Evolutionary conservation across 2,113 vertebrate genomes (phyloP).

Genomic region (Phrynosoma platyrhinos): DNA sequence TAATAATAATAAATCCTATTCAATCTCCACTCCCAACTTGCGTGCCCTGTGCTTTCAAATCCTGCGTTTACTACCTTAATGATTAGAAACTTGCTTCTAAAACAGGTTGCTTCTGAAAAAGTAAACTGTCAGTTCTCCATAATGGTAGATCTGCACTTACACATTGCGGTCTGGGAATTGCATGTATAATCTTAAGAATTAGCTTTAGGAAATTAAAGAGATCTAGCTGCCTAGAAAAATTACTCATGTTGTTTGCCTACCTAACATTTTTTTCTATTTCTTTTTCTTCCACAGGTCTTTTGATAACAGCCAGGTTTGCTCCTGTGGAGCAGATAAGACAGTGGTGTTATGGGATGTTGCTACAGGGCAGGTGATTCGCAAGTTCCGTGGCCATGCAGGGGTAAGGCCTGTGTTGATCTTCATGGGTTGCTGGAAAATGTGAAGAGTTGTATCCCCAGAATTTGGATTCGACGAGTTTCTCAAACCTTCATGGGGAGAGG

Average conservation of each 20-base stretch:
- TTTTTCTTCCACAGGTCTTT: slow-evolving; percentile 79
- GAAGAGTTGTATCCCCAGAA: background rate
- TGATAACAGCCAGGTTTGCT: slow-evolving; percentile 92
- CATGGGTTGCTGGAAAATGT: background rate
- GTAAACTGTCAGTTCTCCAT: background rate
- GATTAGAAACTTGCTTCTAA: background rate
- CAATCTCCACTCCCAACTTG: too few relatives aligned
- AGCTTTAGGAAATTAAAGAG: background rate
- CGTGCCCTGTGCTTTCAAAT: background rate
- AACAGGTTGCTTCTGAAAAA: background rate
- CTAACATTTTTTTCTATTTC: background rate
- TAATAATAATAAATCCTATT: too few relatives aligned
- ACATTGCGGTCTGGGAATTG: too few relatives aligned
- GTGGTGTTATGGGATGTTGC: slow-evolving; percentile 95
- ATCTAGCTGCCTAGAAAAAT: background rate
- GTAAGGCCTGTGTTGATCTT: slow-evolving; percentile 71
- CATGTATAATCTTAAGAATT: background rate
- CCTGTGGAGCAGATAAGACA: slow-evolving; percentile 89
- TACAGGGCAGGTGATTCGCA: slow-evolving; percentile 88
- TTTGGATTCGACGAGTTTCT: background rate
- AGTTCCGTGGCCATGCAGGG: slow-evolving; percentile 92
- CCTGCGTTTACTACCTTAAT: background rate
- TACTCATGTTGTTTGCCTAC: background rate
- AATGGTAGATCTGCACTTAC: background rate
- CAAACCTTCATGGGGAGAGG: background rate